Percentiles rank a stretch among this genome's conserved stretches.
These are phyloP conservation scores for Salminus brasiliensis DNA, from an alignment of 2,113 vertebrate genomes.

Conservation along the genomic window DNA sequence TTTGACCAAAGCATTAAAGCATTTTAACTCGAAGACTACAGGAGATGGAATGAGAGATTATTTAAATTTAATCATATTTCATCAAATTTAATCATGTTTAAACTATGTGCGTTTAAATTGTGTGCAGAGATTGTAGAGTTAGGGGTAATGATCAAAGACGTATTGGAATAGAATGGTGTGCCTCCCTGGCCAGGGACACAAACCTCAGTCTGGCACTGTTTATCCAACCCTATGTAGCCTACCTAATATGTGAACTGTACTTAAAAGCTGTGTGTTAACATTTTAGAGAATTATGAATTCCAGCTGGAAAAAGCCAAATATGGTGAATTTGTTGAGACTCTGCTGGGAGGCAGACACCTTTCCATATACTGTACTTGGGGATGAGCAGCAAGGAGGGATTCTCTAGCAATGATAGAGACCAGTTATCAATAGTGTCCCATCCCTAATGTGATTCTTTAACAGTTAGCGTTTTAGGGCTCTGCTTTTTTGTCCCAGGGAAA, in stretches of 20 bases:
- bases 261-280: too few species aligned
- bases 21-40: background rate
- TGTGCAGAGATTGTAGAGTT: too few species aligned
- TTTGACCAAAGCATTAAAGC: constrained; percentile 42
- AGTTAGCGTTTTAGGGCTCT: background rate
- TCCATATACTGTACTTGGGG: background rate
- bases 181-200: too few species aligned
- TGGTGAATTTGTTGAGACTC: background rate
- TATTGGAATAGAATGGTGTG: too few species aligned
- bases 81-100: too few species aligned
- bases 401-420: background rate
- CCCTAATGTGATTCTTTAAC: background rate
- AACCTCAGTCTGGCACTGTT: too few species aligned
- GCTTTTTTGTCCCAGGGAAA: background rate
- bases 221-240: too few species aligned
- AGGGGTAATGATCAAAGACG: too few species aligned
- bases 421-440: background rate
- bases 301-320: background rate
- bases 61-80: too few species aligned
- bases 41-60: background rate
- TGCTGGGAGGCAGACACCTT: background rate
- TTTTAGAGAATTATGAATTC: background rate
- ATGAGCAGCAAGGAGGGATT: background rate
- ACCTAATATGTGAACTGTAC: too few species aligned
- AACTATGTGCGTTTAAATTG: too few species aligned